Evolutionary conservation across 2,797 vertebrate genomes (phyloP).

Genomic region (Gymnothorax reevesii): DNA sequence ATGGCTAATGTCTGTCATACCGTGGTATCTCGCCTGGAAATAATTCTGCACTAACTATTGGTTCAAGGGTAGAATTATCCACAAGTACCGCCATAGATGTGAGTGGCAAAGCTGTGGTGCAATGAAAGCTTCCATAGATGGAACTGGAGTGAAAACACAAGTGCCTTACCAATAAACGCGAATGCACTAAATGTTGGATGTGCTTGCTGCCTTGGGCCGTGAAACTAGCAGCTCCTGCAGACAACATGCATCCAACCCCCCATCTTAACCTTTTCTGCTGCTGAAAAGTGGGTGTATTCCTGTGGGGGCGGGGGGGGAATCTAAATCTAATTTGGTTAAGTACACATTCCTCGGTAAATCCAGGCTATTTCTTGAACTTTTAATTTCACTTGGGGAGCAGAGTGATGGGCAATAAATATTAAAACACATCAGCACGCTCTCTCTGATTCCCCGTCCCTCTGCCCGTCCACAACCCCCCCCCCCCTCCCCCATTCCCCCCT

Average conservation of each 20-base stretch:
- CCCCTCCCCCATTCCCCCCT: background rate
- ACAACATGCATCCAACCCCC: background rate
- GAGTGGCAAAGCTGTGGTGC: background rate
- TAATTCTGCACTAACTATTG: background rate
- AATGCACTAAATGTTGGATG: background rate
- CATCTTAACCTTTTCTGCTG: background rate
- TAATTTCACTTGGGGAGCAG: background rate
- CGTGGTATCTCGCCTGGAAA: background rate
- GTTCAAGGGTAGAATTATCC: background rate
- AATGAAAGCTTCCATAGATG: background rate
- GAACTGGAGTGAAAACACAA: slow-evolving; percentile 7
- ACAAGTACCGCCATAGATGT: background rate
- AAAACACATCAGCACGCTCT: background rate
- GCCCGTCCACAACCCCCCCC: background rate
- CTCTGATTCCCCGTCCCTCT: background rate
- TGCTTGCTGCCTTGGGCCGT: background rate
- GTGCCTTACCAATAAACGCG: no score
- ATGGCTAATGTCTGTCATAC: background rate
- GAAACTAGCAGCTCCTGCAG: background rate
- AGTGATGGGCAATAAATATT: slow-evolving; percentile 14
- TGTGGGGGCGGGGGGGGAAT: no score
- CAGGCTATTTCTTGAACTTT: slow-evolving; percentile 1
- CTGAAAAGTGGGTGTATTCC: background rate
- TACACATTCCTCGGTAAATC: background rate
- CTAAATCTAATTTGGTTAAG: background rate